A percentile compares a stretch with the other conserved stretches of the same genome.
phyloP scores from a whole-genome alignment of 2,113 vertebrate species.

The Butastur rufipennis region DNA sequence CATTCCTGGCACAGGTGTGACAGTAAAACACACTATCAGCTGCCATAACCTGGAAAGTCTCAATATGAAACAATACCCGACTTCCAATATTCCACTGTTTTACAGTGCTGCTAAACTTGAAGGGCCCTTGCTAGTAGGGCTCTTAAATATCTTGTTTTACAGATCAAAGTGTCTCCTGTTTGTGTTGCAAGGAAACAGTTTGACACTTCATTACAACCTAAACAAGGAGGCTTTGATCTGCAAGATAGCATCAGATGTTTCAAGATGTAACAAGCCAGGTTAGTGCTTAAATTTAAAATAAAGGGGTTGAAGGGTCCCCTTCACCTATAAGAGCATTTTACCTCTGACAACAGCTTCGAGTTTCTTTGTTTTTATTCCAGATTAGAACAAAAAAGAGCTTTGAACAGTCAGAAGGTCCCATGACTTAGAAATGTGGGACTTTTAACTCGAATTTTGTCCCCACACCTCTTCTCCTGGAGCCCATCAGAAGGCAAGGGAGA shows the following conservation, averaged over 20 bases:
- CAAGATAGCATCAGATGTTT: conserved; percentile 41
- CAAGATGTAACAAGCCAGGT: conserved; percentile 31
- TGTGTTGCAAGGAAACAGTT: background rate
- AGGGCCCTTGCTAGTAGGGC: background rate
- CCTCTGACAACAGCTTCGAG: background rate
- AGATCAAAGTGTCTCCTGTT: conserved; percentile 53
- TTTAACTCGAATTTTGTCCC: accelerated
- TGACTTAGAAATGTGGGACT: background rate
- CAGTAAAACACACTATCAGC: background rate
- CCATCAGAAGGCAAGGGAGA: background rate
- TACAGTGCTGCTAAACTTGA: background rate
- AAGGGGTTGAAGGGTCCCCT: background rate
- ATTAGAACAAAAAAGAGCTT: background rate
- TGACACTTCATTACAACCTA: conserved; percentile 54
- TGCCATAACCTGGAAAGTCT: background rate
- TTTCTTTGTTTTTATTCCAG: background rate
- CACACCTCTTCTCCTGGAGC: background rate
- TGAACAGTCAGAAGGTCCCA: background rate
- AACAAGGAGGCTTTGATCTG: conserved; percentile 57
- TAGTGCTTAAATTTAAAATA: background rate
- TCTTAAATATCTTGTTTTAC: conserved; percentile 39
- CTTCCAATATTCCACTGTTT: background rate
- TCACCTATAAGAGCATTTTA: background rate
- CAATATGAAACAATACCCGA: background rate
- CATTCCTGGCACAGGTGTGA: background rate